Base-by-base conservation (phyloP, 1,140 invertebrate species). In the Zaprionus africanus region DNA sequence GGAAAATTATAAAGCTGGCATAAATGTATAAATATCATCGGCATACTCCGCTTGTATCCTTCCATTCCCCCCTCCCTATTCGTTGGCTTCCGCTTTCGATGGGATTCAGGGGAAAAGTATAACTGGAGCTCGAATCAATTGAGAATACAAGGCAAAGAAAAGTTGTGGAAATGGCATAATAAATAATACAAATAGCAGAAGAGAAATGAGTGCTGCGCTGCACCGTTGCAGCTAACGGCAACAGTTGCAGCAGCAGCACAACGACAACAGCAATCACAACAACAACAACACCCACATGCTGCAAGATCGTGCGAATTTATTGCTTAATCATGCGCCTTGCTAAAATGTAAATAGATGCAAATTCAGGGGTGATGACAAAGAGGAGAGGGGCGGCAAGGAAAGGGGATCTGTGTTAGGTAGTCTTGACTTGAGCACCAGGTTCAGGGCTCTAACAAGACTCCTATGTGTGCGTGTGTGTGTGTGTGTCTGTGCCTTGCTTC, bases 311-410 rank as follows among this genome's bases (percentile, higher is more conserved):
- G 82, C 76, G 83, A 85, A 85, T 85, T 85, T 85, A 85, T 85
- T 85, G 82, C 82, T 85, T 86, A 85, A 85, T 85, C 82, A 85
- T 85, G 76, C 71, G 79, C 67, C 71, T 86, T 46, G 54, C 78
- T 75, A 63, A 69, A 85, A 86, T 76, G 82, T 76, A 86, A 85
- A 85, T 76, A 82, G 78, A 76, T 72, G 79, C 71, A 85, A 85
- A 76, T 66, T 57, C 54, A 28, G 38, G 5, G 15, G 13, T 24
- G 11, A 26, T 24, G 5, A 13, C 15, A 12, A 12, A 13, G 19
- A 34, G 22, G 11, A 49, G 46, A 15, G 38, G 9, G n/a, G 26
- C n/a, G 4, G 26, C 17, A 26, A 26, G 51, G 24, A 1, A 38
- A 54, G 34, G 15, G 26, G 13, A 28, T 24, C 5, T 53, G 56